A percentile compares a stretch with the other conserved stretches of the same genome.
These are phyloP conservation scores for Triplophysa tibetana DNA, from an alignment of 2,113 vertebrate species.

Conservation along the genomic window DNA sequence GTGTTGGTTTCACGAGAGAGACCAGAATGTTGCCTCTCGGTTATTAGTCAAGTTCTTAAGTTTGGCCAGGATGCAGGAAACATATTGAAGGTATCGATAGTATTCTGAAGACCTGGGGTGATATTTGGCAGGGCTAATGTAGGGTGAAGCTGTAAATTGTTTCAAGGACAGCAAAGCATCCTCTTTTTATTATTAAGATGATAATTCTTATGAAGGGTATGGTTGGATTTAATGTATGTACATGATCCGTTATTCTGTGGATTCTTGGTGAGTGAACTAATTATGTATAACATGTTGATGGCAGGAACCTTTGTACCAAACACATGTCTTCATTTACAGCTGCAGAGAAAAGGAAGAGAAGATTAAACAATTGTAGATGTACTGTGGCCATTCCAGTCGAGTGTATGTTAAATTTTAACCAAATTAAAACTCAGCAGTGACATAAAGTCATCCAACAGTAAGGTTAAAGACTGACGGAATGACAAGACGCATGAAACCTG, in stretches of 20 bases:
- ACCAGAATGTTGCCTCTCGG: too few relatives aligned
- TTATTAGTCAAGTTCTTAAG: too few relatives aligned
- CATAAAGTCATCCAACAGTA: too few relatives aligned
- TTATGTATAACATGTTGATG: neutral
- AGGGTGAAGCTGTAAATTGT: conserved; percentile 2
- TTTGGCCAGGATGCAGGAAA: neutral
- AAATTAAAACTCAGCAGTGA: too few relatives aligned
- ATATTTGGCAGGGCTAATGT: too few relatives aligned
- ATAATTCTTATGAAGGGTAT: conserved; percentile 4
- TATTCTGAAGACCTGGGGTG: neutral
- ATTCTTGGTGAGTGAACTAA: conserved; percentile 5
- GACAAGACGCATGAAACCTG: too few relatives aligned
- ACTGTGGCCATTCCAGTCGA: neutral
- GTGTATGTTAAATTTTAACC: neutral
- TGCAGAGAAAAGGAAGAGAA: too few relatives aligned
- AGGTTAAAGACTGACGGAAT: too few relatives aligned
- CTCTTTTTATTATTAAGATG: conserved; percentile 16
- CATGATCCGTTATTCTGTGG: conserved; percentile 42
- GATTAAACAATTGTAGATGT: neutral
- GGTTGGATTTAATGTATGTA: neutral
- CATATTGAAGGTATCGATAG: neutral
- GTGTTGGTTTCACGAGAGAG: too few relatives aligned
- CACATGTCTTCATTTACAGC: neutral
- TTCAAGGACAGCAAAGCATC: conserved; percentile 8
- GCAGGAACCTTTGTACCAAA: neutral